phyloP scores from a whole-genome alignment of 2,797 vertebrate species.

The Hirundo rustica region DNA sequence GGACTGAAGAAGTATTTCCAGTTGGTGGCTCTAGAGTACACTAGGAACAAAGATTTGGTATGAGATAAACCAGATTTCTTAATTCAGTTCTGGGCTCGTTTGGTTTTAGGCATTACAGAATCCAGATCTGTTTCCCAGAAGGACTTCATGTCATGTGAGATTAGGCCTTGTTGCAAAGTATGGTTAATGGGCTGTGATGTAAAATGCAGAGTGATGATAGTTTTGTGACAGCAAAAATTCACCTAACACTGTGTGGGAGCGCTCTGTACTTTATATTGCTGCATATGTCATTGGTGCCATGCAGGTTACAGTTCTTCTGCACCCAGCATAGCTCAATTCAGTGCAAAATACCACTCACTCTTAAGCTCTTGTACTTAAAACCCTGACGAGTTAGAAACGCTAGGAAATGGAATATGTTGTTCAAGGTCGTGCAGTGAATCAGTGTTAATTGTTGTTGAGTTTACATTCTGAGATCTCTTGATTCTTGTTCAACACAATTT shows the following conservation, averaged over 20 bases:
- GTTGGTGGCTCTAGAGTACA: constrained; percentile 6
- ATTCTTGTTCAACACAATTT: background rate
- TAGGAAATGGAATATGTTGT: background rate
- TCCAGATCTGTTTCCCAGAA: background rate
- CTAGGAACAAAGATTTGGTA: background rate
- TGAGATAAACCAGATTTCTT: background rate
- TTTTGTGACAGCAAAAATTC: background rate
- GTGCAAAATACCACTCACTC: constrained; percentile 7
- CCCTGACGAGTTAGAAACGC: background rate
- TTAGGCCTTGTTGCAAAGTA: background rate
- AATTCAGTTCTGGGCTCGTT: background rate
- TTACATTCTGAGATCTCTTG: background rate
- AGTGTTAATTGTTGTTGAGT: background rate
- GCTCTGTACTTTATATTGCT: background rate
- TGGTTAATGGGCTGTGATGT: background rate
- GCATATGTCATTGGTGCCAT: background rate
- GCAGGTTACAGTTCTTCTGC: constrained; percentile 27
- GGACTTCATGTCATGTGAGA: background rate
- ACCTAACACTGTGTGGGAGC: background rate
- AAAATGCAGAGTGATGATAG: background rate
- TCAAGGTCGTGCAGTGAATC: background rate
- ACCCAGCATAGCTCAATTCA: background rate
- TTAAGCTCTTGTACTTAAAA: background rate
- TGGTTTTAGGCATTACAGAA: background rate
- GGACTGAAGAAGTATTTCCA: background rate